Conservation (phyloP, 2,888 invertebrate genomes). For the Nomada fabriciana region DNA sequence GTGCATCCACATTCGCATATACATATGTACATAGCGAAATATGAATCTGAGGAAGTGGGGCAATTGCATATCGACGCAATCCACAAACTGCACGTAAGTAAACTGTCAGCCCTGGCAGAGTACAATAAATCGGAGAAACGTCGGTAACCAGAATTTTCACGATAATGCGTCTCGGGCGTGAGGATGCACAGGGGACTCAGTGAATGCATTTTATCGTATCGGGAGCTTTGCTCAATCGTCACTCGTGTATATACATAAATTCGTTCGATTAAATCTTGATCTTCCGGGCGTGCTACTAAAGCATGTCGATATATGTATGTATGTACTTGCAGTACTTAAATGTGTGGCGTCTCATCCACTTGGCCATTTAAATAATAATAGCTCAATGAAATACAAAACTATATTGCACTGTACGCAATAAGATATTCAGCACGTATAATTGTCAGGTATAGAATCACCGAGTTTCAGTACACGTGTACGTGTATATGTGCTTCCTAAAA, state of each 20-base stretch:
- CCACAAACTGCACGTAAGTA: conserved; percentile 62
- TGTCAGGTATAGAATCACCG: no score
- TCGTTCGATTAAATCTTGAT: conserved; percentile 39
- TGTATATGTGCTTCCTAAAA: no score
- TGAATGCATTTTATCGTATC: conserved; percentile 43
- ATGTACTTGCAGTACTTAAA: not conserved
- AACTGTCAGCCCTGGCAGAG: conserved; percentile 64
- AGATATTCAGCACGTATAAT: no score
- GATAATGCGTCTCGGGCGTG: conserved; percentile 55
- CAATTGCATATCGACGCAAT: conserved; percentile 58
- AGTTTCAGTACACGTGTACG: no score
- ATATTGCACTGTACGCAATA: no score
- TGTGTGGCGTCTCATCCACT: no score
- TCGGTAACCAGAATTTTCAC: conserved; percentile 65
- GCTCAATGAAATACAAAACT: no score
- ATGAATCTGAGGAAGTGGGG: conserved; percentile 51
- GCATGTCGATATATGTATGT: not conserved
- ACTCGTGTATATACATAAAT: conserved; percentile 15
- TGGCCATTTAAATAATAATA: no score
- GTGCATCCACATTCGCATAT: conserved; percentile 11
- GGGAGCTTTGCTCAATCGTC: conserved; percentile 17
- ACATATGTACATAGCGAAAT: conserved; percentile 48
- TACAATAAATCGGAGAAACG: conserved; percentile 67
- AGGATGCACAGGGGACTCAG: conserved; percentile 40
- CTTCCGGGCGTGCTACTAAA: not conserved